Base-by-base conservation (phyloP, 2,113 vertebrate genomes). In the Lontra canadensis region DNA sequence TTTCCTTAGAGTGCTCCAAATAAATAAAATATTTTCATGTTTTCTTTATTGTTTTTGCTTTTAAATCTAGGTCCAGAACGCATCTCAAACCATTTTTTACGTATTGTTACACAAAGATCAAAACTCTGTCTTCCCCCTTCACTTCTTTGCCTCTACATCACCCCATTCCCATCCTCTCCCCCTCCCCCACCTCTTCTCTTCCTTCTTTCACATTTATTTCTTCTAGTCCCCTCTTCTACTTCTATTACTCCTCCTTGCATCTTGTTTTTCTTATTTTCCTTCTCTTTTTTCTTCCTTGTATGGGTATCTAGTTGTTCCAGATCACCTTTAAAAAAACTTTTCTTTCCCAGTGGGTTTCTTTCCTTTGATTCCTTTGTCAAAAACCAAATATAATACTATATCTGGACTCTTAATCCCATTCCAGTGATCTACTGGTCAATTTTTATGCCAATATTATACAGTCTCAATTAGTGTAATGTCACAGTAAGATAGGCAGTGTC, bases 141-240 rank as follows among this genome's bases (percentile, higher is more conserved):
- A 0, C 52, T 61, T 7, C 10, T 84, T 81, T 31, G 4, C 13
- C 20, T 76, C 61, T 23, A 34, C n/a, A 67, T 57, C 6, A 36
- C 26, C 17, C 3, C 10, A 12, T 59, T 34, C 26, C 3, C 2
- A 11, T 7, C 29, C 29, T 26, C 11, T 11, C 42, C 18, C 4
- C 21, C 7, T n/a, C 6, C 2, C 34, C 25, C 8, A 23, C 15
- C 25, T 21, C 12, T 34, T 69, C 26, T 14, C 1, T 2, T 21
- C 23, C 44, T 49, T 20, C 31, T 39, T 31, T 42, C 26, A 31
- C 39, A 4, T 11, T 29, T 8, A 34, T 25, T 36, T 8, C 21
- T 25, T 34, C 6, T 13, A 36, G 0, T 31, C 0, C 6, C 5
- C 23, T 44, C 11, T 4, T 29, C 4, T 25, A 31, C 18, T 12